phyloP scores from a whole-genome alignment of 2,888 invertebrate genomes.

The Hirtodrosophila duncani region DNA sequence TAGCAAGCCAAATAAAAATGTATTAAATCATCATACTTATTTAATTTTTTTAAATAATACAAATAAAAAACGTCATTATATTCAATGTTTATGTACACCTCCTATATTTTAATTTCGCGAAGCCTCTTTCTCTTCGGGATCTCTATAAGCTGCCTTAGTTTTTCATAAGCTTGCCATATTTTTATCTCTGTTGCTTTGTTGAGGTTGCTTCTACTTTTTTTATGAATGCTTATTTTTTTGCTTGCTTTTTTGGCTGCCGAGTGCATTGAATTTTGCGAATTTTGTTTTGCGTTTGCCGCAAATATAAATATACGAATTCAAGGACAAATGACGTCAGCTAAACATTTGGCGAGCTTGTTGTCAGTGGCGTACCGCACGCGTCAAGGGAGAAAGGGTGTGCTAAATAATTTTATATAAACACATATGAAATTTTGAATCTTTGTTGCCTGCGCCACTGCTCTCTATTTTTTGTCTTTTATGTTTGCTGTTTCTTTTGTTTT shows the following conservation, averaged over 20 bases:
- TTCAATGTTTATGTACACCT: too few relatives aligned
- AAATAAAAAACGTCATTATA: too few relatives aligned
- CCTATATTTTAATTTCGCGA: conserved; percentile 36
- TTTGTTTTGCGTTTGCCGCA: conserved; percentile 58
- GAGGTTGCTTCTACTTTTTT: conserved; percentile 19
- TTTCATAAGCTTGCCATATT: conserved; percentile 15
- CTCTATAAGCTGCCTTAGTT: too few relatives aligned
- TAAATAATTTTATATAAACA: conserved; percentile 1
- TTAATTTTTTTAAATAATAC: too few relatives aligned
- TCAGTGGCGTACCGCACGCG: conserved; percentile 35
- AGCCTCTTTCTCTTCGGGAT: conserved; percentile 6
- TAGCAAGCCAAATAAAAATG: too few relatives aligned
- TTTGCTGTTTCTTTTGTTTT: conserved; percentile 36
- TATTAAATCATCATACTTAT: too few relatives aligned
- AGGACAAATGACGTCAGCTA: conserved; percentile 74
- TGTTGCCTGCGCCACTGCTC: conserved; percentile 40
- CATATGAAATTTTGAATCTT: neutral
- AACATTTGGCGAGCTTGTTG: conserved; percentile 51
- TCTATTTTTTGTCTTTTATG: conserved; percentile 28
- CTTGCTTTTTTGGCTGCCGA: conserved; percentile 28
- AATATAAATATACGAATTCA: conserved; percentile 65
- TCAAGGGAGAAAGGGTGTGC: conserved; percentile 25
- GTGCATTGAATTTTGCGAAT: conserved; percentile 70
- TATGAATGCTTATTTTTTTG: conserved; percentile 5
- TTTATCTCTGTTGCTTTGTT: conserved; percentile 42